phyloP scores from a whole-genome alignment of 2,797 vertebrate species.

The Gymnocypris eckloni region DNA sequence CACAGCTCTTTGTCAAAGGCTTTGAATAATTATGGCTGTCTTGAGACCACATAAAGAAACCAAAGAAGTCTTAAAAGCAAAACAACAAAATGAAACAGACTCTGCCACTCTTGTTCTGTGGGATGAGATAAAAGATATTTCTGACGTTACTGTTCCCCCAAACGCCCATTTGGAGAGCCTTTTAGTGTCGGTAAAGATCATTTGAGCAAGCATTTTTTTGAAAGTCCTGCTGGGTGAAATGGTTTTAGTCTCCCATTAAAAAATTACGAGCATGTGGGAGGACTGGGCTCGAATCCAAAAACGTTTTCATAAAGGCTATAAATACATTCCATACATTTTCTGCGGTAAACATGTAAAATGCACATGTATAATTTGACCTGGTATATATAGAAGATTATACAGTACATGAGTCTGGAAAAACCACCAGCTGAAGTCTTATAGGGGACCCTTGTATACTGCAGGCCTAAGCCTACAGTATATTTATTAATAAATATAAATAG shows the following conservation, averaged over 20 bases:
- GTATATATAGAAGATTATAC: constrained; percentile 72
- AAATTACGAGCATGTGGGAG: constrained; percentile 67
- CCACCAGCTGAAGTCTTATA: constrained; percentile 26
- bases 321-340: constrained; percentile 78
- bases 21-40: constrained; percentile 39
- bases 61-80: constrained; percentile 9
- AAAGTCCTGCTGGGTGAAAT: constrained; percentile 62
- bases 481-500: constrained; percentile 3
- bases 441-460: constrained; percentile 14
- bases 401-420: constrained; percentile 50
- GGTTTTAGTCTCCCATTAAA: constrained; percentile 69
- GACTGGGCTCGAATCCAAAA: constrained; percentile 71
- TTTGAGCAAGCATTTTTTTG: constrained; percentile 67
- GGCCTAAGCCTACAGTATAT: not conserved
- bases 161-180: not conserved
- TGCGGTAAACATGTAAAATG: constrained; percentile 68
- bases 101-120: not conserved
- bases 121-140: not conserved
- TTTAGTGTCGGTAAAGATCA: constrained; percentile 66
- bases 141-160: not conserved
- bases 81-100: constrained; percentile 10
- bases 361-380: constrained; percentile 69
- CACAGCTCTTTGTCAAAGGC: not conserved
- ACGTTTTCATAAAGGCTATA: constrained; percentile 68
- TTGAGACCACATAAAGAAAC: constrained; percentile 44